Percentiles rank a stretch among this genome's conserved stretches.
Conservation (phyloP, 35 echinoderm and acorn worm species). For the Apostichopus parvimensis region DNA sequence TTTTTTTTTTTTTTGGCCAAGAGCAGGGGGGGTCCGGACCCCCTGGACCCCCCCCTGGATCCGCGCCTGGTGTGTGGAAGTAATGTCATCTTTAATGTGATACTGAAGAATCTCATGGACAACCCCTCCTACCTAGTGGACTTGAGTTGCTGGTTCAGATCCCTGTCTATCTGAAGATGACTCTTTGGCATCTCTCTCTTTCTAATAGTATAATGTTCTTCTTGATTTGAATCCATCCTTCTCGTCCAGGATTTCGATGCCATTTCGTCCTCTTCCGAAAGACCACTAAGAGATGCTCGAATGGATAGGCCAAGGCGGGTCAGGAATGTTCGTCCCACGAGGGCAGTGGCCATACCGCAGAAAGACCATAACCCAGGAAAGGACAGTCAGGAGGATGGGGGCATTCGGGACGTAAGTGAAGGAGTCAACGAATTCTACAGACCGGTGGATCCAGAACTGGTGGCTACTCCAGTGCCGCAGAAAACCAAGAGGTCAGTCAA, state of each 20-base stretch:
- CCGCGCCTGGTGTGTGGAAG: too few relatives aligned
- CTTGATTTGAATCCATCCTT: too few relatives aligned
- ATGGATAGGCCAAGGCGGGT: slow-evolving; percentile 22
- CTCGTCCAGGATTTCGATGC: slow-evolving; percentile 38
- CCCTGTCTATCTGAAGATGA: too few relatives aligned
- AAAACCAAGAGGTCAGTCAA: background rate
- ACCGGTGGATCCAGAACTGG: slow-evolving; percentile 24
- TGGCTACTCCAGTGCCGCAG: background rate
- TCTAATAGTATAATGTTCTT: too few relatives aligned
- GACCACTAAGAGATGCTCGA: slow-evolving; percentile 34
- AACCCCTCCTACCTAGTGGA: background rate
- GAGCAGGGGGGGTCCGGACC: too few relatives aligned
- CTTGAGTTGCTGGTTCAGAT: too few relatives aligned
- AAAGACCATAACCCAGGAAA: slow-evolving; percentile 26
- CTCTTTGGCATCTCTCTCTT: too few relatives aligned
- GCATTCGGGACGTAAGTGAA: slow-evolving; percentile 12
- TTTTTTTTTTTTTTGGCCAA: too few relatives aligned
- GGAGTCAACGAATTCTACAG: slow-evolving; percentile 21
- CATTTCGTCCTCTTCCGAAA: slow-evolving; percentile 36
- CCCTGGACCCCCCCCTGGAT: too few relatives aligned
- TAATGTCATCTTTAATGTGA: too few relatives aligned
- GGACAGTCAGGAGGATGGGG: background rate
- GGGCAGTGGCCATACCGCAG: slow-evolving; percentile 31
- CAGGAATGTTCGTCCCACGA: slow-evolving; percentile 33
- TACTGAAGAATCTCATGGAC: too few relatives aligned